phyloP scores from a whole-genome alignment of 2,113 vertebrate genomes.

The Hemiscyllium ocellatum region DNA sequence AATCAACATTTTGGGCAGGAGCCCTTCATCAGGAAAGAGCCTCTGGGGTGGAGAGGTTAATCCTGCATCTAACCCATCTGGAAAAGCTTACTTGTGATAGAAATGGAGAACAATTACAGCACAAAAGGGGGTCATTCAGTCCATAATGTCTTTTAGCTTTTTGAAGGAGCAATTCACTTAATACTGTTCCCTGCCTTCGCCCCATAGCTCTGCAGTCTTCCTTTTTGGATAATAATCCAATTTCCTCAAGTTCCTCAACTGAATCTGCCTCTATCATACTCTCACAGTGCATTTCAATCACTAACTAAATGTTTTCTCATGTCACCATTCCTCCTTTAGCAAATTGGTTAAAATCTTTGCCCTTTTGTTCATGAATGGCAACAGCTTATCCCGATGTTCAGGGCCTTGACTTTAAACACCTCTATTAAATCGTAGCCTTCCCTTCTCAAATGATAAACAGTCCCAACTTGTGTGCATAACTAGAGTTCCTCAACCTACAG shows the following conservation, averaged over 20 bases:
- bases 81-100: neutral
- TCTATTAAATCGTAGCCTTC: neutral
- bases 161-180: neutral
- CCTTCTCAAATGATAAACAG: neutral
- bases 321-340: neutral
- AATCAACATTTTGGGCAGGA: too few relatives aligned
- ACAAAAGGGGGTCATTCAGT: neutral
- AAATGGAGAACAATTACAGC: neutral
- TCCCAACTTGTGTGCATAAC: neutral
- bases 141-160: neutral
- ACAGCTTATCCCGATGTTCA: neutral
- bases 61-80: neutral
- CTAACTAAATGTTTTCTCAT: neutral
- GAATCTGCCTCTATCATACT: neutral
- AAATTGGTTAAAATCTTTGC: too few relatives aligned
- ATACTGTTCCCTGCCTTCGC: neutral
- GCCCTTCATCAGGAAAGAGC: too few relatives aligned
- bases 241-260: neutral
- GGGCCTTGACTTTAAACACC: neutral
- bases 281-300: neutral
- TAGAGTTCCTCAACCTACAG: neutral
- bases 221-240: neutral
- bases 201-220: neutral
- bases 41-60: neutral
- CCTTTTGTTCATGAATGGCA: neutral